Evolutionary conservation across 2,888 invertebrate species (phyloP).

Genomic region (Leucophenga maculata): DNA sequence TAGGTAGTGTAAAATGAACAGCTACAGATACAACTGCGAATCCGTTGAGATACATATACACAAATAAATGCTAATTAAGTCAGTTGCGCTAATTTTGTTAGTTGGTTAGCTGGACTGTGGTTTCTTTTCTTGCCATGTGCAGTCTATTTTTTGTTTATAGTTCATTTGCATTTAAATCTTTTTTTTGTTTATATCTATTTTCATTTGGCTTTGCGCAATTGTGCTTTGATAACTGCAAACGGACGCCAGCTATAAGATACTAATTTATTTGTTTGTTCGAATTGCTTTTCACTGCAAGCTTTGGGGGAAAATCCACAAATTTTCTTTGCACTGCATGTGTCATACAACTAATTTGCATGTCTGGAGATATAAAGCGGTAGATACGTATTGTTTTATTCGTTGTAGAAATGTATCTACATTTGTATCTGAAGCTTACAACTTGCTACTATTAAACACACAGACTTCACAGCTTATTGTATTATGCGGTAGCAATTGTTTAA

Average conservation of each 20-base stretch:
- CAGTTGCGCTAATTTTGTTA: conserved; percentile 58
- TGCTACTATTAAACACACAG: no score
- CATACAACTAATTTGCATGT: conserved; percentile 48
- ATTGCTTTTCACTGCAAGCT: conserved; percentile 35
- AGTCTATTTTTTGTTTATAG: no score
- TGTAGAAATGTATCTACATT: not conserved
- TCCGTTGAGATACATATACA: not conserved
- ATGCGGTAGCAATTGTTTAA: no score
- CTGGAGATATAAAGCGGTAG: not conserved
- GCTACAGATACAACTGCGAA: no score
- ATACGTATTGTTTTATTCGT: not conserved
- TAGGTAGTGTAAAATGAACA: not conserved
- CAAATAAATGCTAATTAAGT: conserved; percentile 54
- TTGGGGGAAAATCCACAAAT: no score
- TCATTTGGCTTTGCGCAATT: no score
- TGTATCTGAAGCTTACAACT: not conserved
- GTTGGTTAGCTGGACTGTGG: conserved; percentile 37
- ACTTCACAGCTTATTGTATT: no score
- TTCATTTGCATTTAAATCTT: no score
- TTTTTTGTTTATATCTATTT: conserved; percentile 5
- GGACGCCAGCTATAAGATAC: not conserved
- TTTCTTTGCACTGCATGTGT: not conserved
- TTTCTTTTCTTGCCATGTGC: no score
- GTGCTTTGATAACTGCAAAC: no score
- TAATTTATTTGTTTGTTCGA: conserved; percentile 20